These are phyloP conservation scores for Drosophila pectinifera DNA, from an alignment of 1,140 invertebrate species.

Conservation along the genomic window DNA sequence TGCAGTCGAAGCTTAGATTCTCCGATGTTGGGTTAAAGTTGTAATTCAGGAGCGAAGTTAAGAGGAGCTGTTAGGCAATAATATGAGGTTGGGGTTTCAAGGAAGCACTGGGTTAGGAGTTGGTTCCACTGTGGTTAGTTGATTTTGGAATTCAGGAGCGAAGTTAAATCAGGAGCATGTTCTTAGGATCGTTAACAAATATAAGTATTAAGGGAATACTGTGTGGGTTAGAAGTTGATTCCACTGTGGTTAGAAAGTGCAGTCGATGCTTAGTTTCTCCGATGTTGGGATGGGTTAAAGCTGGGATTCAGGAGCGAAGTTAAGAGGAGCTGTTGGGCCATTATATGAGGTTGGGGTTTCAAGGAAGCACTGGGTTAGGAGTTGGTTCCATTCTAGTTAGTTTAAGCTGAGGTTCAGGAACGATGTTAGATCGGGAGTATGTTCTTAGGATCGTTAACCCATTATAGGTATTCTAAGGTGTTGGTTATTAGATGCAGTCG, in stretches of 20 bases:
- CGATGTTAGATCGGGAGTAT: not conserved
- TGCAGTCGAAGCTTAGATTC: no score
- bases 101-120: no score
- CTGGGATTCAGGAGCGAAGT: not conserved
- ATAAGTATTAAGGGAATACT: no score
- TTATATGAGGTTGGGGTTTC: no score
- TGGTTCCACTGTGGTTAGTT: no score
- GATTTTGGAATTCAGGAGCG: no score
- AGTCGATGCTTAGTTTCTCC: not conserved
- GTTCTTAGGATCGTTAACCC: not conserved
- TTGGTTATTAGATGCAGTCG: no score
- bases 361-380: no score
- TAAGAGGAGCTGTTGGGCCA: not conserved
- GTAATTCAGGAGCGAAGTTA: not conserved
- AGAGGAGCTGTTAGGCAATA: no score
- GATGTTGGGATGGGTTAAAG: not conserved
- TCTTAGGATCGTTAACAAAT: not conserved
- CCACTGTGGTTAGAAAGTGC: constrained; percentile 1
- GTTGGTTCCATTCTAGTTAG: no score
- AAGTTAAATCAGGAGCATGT: not conserved
- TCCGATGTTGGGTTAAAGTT: not conserved
- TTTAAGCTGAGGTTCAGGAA: not conserved
- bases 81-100: no score
- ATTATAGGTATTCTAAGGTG: not conserved
- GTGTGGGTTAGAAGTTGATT: no score